A percentile compares a stretch with the other conserved stretches of the same genome.
Conservation (phyloP, 2,113 vertebrate genomes). For the Amazona vittata region DNA sequence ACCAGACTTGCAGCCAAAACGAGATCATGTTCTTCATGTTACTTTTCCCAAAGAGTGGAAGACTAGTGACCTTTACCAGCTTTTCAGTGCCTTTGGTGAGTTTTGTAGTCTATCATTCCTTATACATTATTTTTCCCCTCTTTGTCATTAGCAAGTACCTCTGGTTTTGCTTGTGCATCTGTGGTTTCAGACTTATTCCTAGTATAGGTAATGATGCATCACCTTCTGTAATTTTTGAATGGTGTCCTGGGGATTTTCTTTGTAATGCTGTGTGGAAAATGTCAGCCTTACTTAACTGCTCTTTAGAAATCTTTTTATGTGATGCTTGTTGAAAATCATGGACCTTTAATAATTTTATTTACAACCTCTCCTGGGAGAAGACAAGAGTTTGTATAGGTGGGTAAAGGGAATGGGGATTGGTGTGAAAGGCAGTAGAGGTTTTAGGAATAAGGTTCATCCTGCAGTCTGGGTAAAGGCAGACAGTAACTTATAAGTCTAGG, state of each 20-base stretch:
- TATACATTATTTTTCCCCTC: too few relatives aligned
- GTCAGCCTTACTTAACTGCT: background rate
- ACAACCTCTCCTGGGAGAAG: background rate
- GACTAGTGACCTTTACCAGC: slow-evolving; percentile 96
- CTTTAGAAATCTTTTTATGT: background rate
- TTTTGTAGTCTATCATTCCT: background rate
- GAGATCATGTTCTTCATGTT: slow-evolving; percentile 95
- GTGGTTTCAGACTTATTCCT: background rate
- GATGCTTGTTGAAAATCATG: background rate
- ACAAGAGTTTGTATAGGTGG: background rate
- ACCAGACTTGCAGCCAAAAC: slow-evolving; percentile 84
- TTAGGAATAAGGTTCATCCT: background rate
- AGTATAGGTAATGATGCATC: background rate
- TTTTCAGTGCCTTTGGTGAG: slow-evolving; percentile 98
- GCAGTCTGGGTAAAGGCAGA: background rate
- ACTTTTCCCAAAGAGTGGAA: slow-evolving; percentile 99
- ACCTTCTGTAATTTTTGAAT: background rate
- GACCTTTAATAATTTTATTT: background rate
- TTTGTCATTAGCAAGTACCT: background rate
- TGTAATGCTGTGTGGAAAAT: background rate
- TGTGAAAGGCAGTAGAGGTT: background rate
- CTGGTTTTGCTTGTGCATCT: background rate
- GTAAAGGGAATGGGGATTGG: background rate
- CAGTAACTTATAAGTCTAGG: fast-evolving
- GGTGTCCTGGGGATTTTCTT: background rate